Evolutionary conservation across 2,888 invertebrate genomes (phyloP), one percentile per base, ranked within the genome.

Genomic region (Spialia ferax): DNA sequence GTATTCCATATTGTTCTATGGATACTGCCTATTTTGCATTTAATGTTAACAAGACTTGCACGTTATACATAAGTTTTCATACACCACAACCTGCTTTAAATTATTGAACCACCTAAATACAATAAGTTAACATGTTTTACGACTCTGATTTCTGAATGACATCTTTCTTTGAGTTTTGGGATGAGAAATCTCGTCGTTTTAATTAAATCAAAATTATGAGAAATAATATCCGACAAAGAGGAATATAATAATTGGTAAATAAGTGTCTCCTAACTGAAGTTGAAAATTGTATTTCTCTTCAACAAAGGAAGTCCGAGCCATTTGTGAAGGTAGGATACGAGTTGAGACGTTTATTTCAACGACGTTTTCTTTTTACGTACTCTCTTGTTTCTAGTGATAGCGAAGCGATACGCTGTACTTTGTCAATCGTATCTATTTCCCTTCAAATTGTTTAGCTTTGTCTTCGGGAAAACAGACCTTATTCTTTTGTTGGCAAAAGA

Each of bases 381-480:
- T 13, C 23, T 6, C 22, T 10, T 23, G 23, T 52, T 23, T 2
- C 22, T 23, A 22, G n/a, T 7, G 22, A 52, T 52, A 13, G 52
- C 52, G 13, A 23, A n/a, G n/a, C n/a, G n/a, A n/a, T n/a, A n/a
- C n/a, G n/a, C n/a, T n/a, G n/a, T 52, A 11, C 23, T 2, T 22
- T 52, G 52, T 52, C 52, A 52, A 52, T 15, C 20, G 20, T 48
- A 52, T 52, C 11, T 52, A 52, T 52, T 52, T 23, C 3, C 6
- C 52, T 52, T 52, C 52, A 22, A 23, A 11, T 52, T 23, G 52
- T 15, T 22, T 52, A 7, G 13, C 13, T 23, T 1, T 23, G n/a
- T 3, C 13, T 23, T 8, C 23, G n/a, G 52, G 1, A 52, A 5
- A 48, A 5, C 5, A 48, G 2, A 15, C 15, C 7, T 18, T 45